Conservation (phyloP, 2,797 vertebrate species). For the Chanos chanos region DNA sequence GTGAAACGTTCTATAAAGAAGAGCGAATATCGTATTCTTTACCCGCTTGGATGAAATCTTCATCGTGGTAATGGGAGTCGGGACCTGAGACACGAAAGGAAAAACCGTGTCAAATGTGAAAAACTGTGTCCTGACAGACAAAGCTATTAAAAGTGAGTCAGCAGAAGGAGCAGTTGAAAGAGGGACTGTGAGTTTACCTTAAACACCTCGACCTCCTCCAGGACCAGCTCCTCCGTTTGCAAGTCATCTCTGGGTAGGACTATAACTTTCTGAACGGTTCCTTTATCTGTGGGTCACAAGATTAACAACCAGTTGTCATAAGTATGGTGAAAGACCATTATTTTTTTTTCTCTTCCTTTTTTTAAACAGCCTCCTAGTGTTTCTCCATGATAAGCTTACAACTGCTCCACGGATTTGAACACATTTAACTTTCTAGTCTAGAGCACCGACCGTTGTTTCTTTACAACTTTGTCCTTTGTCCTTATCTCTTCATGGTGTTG, state of each 20-base stretch:
- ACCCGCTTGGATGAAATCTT: conserved; percentile 99
- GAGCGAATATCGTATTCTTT: conserved; percentile 53
- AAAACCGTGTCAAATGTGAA: no score
- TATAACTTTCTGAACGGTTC: conserved; percentile 97
- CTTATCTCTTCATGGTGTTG: not conserved
- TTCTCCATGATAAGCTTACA: no score
- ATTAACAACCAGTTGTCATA: no score
- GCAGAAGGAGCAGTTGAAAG: not conserved
- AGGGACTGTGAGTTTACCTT: conserved; percentile 74
- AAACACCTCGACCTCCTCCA: conserved; percentile 97
- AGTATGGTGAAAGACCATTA: no score
- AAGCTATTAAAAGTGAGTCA: not conserved
- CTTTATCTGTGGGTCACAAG: conserved; percentile 77
- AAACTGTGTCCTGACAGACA: no score
- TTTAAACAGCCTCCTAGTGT: no score
- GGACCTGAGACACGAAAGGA: conserved; percentile 68
- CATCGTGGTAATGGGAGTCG: conserved; percentile 91
- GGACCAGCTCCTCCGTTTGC: conserved; percentile 91
- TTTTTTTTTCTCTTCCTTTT: no score
- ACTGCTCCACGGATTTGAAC: no score
- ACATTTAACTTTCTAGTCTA: no score
- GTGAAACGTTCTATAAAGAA: conserved; percentile 19
- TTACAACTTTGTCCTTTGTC: no score
- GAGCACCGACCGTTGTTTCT: no score
- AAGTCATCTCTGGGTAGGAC: conserved; percentile 94